phyloP scores from a whole-genome alignment of 2,113 vertebrate species.

The Dendropsophus ebraccatus region DNA sequence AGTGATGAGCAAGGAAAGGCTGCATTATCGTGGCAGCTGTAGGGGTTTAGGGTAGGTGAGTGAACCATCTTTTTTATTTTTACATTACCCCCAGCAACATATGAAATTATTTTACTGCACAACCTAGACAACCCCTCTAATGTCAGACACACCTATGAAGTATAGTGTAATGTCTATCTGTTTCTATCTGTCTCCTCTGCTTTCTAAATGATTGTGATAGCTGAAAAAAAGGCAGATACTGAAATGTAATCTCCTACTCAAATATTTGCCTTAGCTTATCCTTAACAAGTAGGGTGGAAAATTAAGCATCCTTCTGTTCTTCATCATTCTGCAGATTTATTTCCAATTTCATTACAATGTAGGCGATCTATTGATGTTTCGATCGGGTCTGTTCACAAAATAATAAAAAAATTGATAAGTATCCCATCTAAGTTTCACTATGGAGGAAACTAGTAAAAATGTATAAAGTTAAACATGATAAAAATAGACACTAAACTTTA shows the following conservation, averaged over 20 bases:
- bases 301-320: slow-evolving; percentile 41
- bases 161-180: too few species aligned
- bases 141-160: too few species aligned
- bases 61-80: too few species aligned
- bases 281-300: slow-evolving; percentile 53
- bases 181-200: too few species aligned
- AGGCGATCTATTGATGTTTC: background rate
- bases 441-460: background rate
- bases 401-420: background rate
- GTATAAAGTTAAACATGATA: too few species aligned
- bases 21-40: too few species aligned
- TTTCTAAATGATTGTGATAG: background rate
- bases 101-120: too few species aligned
- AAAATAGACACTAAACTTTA: too few species aligned
- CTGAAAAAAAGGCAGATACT: slow-evolving; percentile 14
- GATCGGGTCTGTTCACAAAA: background rate
- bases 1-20: too few species aligned
- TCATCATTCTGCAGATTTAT: slow-evolving; percentile 1
- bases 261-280: slow-evolving; percentile 63
- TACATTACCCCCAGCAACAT: too few species aligned
- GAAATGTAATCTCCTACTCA: slow-evolving; percentile 62
- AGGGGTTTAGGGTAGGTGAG: too few species aligned
- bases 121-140: too few species aligned
- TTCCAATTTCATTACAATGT: slow-evolving; percentile 1
- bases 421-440: background rate